Conservation (phyloP, 2,888 invertebrate genomes). For the Anaspis maculata region DNA sequence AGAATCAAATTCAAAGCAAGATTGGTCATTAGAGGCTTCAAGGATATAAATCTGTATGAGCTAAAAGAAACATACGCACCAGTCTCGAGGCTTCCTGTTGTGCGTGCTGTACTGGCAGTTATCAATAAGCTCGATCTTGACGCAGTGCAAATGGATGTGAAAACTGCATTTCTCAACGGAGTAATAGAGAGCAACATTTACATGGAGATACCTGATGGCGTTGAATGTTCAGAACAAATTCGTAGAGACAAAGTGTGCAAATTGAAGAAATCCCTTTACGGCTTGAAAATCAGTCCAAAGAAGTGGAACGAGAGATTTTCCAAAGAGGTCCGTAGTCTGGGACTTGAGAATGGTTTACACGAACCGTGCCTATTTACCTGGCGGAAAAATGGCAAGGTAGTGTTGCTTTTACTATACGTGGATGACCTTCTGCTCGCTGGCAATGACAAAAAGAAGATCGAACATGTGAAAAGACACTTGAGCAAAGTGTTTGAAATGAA, state of each 20-base stretch:
- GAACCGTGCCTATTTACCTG: slow-evolving; percentile 23
- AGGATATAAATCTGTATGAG: slow-evolving; percentile 9
- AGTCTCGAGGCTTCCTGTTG: slow-evolving; percentile 10
- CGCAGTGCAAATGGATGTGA: slow-evolving; percentile 19
- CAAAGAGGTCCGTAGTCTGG: slow-evolving; percentile 14
- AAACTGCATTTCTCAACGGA: slow-evolving; percentile 27
- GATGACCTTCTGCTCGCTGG: slow-evolving; percentile 24
- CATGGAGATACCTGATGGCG: slow-evolving; percentile 21
- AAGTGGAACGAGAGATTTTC: slow-evolving; percentile 23
- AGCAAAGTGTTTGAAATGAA: slow-evolving; percentile 22
- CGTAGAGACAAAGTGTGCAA: slow-evolving; percentile 16
- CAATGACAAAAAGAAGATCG: slow-evolving; percentile 13
- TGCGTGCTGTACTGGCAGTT: slow-evolving; percentile 6
- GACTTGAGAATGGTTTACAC: slow-evolving; percentile 16
- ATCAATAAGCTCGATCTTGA: not conserved
- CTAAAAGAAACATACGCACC: slow-evolving; percentile 13
- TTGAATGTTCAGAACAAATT: slow-evolving; percentile 4
- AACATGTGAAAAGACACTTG: slow-evolving; percentile 16
- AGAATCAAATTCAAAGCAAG: slow-evolving; percentile 12
- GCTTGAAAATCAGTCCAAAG: slow-evolving; percentile 25
- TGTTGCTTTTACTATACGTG: slow-evolving; percentile 23
- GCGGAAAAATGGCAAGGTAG: slow-evolving; percentile 1
- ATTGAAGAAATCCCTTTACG: slow-evolving; percentile 26
- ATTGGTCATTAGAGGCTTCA: slow-evolving; percentile 12
- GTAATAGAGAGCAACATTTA: slow-evolving; percentile 22